phyloP scores from a whole-genome alignment of 2,888 invertebrate genomes.

The Amblyjoppa proteus region DNA sequence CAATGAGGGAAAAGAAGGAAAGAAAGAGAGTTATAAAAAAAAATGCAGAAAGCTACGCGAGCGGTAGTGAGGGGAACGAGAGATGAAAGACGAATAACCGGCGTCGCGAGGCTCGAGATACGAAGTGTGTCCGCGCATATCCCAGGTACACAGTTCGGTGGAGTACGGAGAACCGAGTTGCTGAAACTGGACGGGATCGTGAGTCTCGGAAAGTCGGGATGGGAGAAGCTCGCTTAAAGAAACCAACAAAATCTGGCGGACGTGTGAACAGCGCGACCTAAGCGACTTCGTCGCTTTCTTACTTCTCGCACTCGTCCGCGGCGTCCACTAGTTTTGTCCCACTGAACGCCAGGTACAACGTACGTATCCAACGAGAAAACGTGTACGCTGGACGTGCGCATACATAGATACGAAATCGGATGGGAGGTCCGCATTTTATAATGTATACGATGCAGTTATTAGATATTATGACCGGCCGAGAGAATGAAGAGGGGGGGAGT shows the following conservation, averaged over 20 bases:
- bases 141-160: constrained; percentile 50
- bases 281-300: constrained; percentile 67
- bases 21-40: neutral
- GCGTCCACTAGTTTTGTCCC: constrained; percentile 57
- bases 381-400: constrained; percentile 26
- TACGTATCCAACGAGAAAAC: constrained; percentile 45
- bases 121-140: constrained; percentile 49
- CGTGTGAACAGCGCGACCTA: constrained; percentile 82
- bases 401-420: constrained; percentile 50
- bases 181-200: constrained; percentile 58
- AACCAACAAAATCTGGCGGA: constrained; percentile 77
- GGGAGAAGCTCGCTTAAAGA: constrained; percentile 63
- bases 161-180: neutral
- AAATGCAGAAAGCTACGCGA: neutral
- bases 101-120: constrained; percentile 57
- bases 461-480: constrained; percentile 60
- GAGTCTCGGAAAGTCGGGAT: constrained; percentile 28
- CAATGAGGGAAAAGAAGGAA: neutral
- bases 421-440: constrained; percentile 46
- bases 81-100: constrained; percentile 63
- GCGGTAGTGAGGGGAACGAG: constrained; percentile 30
- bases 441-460: constrained; percentile 65
- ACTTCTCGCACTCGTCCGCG: constrained; percentile 50
- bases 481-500: neutral
- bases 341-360: constrained; percentile 56